These are phyloP conservation scores for Chironomus riparius DNA, from an alignment of 2,888 invertebrate genomes.

Conservation along the genomic window DNA sequence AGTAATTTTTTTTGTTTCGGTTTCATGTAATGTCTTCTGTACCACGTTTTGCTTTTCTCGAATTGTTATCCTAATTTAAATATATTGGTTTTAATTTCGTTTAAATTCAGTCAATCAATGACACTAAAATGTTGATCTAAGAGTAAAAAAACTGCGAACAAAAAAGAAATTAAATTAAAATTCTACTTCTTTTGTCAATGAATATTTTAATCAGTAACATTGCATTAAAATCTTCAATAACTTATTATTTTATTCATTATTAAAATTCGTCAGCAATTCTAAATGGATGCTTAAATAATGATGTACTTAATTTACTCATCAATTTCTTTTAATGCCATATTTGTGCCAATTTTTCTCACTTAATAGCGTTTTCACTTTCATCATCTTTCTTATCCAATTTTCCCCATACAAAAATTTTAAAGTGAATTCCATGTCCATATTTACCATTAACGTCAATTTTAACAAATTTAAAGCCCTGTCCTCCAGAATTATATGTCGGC, in stretches of 20 bases:
- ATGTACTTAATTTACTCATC: background rate
- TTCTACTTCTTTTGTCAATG: background rate
- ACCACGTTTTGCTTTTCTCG: too few relatives aligned
- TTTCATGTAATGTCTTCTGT: too few relatives aligned
- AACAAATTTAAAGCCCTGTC: slow-evolving; percentile 8
- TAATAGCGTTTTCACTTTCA: background rate
- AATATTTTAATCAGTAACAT: background rate
- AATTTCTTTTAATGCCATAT: too few relatives aligned
- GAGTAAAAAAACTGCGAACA: too few relatives aligned
- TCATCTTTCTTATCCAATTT: background rate
- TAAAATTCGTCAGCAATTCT: background rate
- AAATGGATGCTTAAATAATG: background rate
- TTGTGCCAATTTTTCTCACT: background rate
- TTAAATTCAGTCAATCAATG: too few relatives aligned
- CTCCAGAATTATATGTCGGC: slow-evolving; percentile 1
- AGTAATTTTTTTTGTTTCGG: too few relatives aligned
- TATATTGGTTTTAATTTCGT: too few relatives aligned
- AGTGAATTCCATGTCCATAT: slow-evolving; percentile 14
- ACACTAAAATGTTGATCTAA: too few relatives aligned
- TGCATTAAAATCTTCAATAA: background rate
- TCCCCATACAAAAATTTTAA: slow-evolving; percentile 4
- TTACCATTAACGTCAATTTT: slow-evolving; percentile 14
- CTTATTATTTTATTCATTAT: background rate
- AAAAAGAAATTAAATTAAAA: too few relatives aligned
- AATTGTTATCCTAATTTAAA: too few relatives aligned